phyloP scores from a whole-genome alignment of 92 coral and sea anemone genomes.

The Diadumene lineata region DNA sequence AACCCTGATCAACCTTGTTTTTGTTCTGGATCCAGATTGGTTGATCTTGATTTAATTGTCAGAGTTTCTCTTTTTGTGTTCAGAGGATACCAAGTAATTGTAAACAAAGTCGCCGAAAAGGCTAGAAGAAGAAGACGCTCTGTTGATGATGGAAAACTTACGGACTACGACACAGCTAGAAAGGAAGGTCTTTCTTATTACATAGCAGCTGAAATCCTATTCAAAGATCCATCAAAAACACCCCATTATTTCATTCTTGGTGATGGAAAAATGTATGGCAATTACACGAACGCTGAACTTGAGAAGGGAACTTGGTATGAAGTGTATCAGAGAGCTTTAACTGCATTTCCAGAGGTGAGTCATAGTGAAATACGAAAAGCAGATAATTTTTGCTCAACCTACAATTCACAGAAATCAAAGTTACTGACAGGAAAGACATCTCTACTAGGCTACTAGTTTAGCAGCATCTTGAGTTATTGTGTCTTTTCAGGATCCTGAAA shows the following conservation, averaged over 20 bases:
- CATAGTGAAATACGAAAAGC: too few relatives aligned
- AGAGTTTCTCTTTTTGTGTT: too few relatives aligned
- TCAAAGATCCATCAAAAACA: neutral
- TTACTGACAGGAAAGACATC: too few relatives aligned
- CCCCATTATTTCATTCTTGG: constrained; percentile 4
- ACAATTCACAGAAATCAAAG: too few relatives aligned
- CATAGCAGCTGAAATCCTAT: constrained; percentile 21
- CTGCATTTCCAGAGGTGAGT: constrained; percentile 7
- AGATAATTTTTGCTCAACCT: too few relatives aligned
- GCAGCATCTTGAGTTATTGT: too few relatives aligned
- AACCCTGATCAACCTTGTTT: too few relatives aligned
- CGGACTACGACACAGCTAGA: constrained; percentile 15
- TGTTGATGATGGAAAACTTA: constrained; percentile 3
- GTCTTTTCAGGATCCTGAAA: neutral
- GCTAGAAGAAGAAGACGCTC: neutral
- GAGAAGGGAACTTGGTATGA: constrained; percentile 1
- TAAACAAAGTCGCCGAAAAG: neutral
- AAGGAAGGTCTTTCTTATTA: constrained; percentile 3
- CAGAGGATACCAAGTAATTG: constrained; percentile 26
- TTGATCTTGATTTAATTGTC: too few relatives aligned
- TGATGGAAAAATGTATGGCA: constrained; percentile 7
- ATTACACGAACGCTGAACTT: constrained; percentile 1
- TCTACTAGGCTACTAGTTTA: too few relatives aligned
- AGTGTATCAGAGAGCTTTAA: constrained; percentile 25
- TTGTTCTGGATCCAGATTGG: too few relatives aligned